Evolutionary conservation across 2,113 vertebrate species (phyloP), one percentile per base, ranked within the genome.

Genomic region (Arizona elegans): DNA sequence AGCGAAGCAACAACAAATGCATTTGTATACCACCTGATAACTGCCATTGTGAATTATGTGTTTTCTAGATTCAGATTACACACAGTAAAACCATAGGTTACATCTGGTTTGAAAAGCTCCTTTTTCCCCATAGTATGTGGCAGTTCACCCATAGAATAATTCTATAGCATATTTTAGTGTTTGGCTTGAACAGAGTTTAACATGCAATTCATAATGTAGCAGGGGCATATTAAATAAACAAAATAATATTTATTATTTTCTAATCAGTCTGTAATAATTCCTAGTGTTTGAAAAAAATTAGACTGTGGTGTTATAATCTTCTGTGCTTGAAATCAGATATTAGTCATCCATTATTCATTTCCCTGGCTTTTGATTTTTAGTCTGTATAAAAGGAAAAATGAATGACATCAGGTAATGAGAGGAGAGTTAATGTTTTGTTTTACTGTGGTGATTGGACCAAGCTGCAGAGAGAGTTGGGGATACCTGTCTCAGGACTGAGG

Each of bases 401-500:
- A 86, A n/a, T 85, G 92, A 93, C 81, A 50, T 38, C 75, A 89
- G 94, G 95, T 87, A 93, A 50, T 29, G 38, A 13, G 23, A 47
- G 88, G 52, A 54, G 43, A 90, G 53, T 17, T 0, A 33, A 33
- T 43, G 26, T 1, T 0, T 52, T 0, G 2, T 93, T 92, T 95
- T 91, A 87, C 86, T 0, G 0, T 56, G 96, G 95, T 96, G 47
- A 88, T 92, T 87, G 93, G 96, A 94, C 94, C 0, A 62, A 81
- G 56, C 87, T 81, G 52, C 75, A 38, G 43, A 58, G 85, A 95
- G 89, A 96, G 88, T 21, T 0, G 0, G 96, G 97, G 96, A 97
- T 96, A 96, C 96, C 97, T 93, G 96, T 95, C 94, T 86, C 59
- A 0, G 43, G 92, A 85, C 94, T 86, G 94, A 91, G 91, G 0